phyloP scores from a whole-genome alignment of 2,797 vertebrate species.

The Pipistrellus nathusii region DNA sequence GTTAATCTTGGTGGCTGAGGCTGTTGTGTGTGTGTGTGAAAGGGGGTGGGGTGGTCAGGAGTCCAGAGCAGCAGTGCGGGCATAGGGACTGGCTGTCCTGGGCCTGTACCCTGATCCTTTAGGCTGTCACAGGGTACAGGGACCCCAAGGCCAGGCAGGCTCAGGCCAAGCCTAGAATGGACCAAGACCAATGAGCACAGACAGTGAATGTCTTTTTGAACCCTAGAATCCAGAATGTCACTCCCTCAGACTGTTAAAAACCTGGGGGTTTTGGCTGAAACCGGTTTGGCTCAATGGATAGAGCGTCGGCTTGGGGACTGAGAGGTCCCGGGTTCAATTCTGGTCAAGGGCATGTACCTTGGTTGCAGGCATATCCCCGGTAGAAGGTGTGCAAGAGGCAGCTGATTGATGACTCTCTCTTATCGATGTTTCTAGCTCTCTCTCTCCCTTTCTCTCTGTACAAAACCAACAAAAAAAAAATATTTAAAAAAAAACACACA shows the following conservation, averaged over 20 bases:
- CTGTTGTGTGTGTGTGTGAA: not conserved
- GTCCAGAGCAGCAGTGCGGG: not conserved
- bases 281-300: no score
- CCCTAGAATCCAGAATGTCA: not conserved
- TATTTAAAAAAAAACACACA: no score
- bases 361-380: no score
- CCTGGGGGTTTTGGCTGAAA: not conserved
- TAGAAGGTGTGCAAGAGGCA: no score
- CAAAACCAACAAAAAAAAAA: no score
- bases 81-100: not conserved
- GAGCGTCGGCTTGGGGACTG: no score
- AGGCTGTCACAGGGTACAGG: not conserved
- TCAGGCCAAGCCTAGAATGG: not conserved
- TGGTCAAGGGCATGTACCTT: no score
- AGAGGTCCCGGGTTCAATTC: no score
- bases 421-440: no score
- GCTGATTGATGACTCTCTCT: no score
- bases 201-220: not conserved
- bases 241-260: not conserved
- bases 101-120: not conserved
- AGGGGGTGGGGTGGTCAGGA: not conserved
- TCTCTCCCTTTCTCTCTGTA: no score
- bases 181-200: not conserved
- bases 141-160: not conserved
- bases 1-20: slow-evolving; percentile 81